A percentile compares a stretch with the other conserved stretches of the same genome.
These are phyloP conservation scores for Melanerpes aurifrons DNA, from an alignment of 2,113 vertebrate genomes.

Conservation along the genomic window DNA sequence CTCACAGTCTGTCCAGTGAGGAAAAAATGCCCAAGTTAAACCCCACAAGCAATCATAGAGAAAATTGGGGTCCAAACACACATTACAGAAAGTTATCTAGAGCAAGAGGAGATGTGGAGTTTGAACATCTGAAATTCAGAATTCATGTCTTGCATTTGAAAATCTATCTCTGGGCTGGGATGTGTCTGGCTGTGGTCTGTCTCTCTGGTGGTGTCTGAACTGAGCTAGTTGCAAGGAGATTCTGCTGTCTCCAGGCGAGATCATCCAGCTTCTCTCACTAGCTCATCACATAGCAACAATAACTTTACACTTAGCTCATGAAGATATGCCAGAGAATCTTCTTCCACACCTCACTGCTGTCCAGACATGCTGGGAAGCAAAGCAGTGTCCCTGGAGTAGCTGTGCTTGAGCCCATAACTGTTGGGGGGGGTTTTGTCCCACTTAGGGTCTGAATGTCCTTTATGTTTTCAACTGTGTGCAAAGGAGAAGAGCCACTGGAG, in stretches of 20 bases:
- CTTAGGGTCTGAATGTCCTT: not conserved
- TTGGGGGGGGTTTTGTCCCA: not conserved
- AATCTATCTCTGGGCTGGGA: not conserved
- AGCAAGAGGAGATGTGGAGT: not conserved
- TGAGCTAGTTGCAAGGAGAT: slow-evolving; percentile 23
- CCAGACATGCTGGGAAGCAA: not conserved
- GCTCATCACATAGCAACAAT: not conserved
- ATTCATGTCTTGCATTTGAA: not conserved
- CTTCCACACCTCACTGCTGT: not conserved
- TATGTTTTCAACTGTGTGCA: not conserved
- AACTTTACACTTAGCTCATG: slow-evolving; percentile 38
- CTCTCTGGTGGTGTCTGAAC: not conserved
- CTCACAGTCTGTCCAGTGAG: not conserved
- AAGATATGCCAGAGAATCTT: slow-evolving; percentile 7
- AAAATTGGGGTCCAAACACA: not conserved
- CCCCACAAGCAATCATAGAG: not conserved
- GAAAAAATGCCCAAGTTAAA: not conserved
- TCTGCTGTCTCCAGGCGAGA: not conserved
- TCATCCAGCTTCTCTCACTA: slow-evolving; percentile 10
- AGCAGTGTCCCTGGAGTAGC: not conserved
- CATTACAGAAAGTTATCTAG: not conserved
- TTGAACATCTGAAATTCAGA: not conserved
- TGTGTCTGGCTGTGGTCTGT: not conserved
- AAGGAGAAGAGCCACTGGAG: not conserved
- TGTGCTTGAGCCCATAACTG: not conserved